Percentiles rank a stretch among this genome's conserved stretches.
These are phyloP conservation scores for Tinamus major DNA, from an alignment of 2,797 vertebrate genomes.

Conservation along the genomic window DNA sequence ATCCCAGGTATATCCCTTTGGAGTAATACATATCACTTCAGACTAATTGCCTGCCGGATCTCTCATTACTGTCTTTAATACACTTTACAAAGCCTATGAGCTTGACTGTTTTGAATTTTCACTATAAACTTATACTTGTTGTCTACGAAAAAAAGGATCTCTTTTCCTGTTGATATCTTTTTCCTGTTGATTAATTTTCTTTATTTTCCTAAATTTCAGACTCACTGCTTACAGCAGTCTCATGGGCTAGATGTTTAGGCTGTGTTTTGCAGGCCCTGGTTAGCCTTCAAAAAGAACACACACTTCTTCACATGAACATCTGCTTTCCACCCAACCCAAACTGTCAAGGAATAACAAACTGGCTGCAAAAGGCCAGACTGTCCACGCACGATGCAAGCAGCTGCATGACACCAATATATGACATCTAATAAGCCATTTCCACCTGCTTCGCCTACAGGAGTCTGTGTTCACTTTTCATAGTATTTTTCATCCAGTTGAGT, in stretches of 20 bases:
- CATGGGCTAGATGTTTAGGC: slow-evolving; percentile 60
- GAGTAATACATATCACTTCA: too few relatives aligned
- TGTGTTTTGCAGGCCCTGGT: slow-evolving; percentile 53
- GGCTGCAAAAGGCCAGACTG: neutral
- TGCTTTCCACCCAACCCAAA: slow-evolving; percentile 17
- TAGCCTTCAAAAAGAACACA: slow-evolving; percentile 63
- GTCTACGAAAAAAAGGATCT: slow-evolving; percentile 25
- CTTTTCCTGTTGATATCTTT: neutral
- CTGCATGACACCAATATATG: neutral
- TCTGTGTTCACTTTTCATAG: neutral
- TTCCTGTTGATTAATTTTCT: slow-evolving; percentile 13
- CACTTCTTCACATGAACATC: slow-evolving; percentile 53
- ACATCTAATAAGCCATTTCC: neutral
- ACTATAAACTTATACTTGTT: neutral
- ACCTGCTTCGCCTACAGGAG: neutral
- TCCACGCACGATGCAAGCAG: neutral
- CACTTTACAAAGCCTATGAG: slow-evolving; percentile 9
- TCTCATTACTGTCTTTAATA: slow-evolving; percentile 46
- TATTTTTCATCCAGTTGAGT: neutral
- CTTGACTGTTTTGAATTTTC: slow-evolving; percentile 37
- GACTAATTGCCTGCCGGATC: neutral
- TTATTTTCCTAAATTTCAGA: neutral
- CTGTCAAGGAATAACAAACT: neutral
- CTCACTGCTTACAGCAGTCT: slow-evolving; percentile 40
- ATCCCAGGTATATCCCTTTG: slow-evolving; percentile 40